These are phyloP conservation scores for Trochalopteron elliotii DNA, from an alignment of 2,113 vertebrate species.

Conservation along the genomic window DNA sequence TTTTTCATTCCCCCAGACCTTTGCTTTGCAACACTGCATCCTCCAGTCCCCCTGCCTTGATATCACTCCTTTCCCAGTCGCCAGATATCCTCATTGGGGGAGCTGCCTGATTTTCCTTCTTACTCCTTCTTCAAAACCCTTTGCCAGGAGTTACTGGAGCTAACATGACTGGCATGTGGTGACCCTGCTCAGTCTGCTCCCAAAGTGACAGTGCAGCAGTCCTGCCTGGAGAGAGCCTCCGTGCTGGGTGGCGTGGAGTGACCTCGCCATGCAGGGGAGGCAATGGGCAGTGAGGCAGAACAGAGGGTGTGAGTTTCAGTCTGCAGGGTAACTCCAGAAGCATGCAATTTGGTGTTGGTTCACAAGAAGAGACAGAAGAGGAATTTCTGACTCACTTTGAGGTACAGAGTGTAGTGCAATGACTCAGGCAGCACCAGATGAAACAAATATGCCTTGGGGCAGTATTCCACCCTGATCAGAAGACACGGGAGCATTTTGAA, in stretches of 20 bases:
- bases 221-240: not conserved
- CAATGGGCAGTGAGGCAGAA: not conserved
- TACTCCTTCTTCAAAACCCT: not conserved
- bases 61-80: not conserved
- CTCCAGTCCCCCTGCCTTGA: accelerated
- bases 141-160: not conserved
- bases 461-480: not conserved
- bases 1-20: not conserved
- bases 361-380: not conserved
- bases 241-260: not conserved
- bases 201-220: accelerated
- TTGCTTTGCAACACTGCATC: not conserved
- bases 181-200: not conserved
- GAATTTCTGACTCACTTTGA: not conserved
- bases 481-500: not conserved
- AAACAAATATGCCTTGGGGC: not conserved
- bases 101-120: not conserved
- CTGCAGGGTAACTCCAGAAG: not conserved
- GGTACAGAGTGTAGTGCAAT: not conserved
- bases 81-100: accelerated
- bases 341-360: not conserved
- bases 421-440: not conserved
- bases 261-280: accelerated
- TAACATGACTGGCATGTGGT: not conserved
- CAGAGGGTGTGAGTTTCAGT: not conserved